Evolutionary conservation across 2,113 vertebrate genomes (phyloP).

Genomic region (Tympanuchus pallidicinctus): DNA sequence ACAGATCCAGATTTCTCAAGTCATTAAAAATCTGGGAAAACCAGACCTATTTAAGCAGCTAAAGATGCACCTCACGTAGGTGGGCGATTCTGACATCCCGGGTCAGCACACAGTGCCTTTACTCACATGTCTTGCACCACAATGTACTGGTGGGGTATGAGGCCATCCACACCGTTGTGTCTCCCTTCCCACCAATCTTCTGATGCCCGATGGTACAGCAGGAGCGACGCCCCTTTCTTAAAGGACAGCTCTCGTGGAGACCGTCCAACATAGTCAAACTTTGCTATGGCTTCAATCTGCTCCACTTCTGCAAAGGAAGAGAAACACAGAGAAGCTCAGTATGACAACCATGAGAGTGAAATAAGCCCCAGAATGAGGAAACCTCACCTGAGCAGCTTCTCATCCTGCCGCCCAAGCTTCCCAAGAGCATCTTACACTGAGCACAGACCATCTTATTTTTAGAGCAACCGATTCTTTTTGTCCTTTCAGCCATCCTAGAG

Average conservation of each 20-base stretch:
- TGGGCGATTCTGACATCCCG: accelerated
- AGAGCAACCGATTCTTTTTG: background rate
- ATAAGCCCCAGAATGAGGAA: background rate
- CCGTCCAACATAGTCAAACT: slow-evolving; percentile 95
- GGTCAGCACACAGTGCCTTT: background rate
- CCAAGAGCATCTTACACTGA: background rate
- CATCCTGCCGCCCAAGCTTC: background rate
- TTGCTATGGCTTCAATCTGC: slow-evolving; percentile 99
- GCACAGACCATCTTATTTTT: background rate
- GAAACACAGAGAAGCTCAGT: background rate
- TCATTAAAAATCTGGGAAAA: background rate
- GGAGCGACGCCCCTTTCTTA: slow-evolving; percentile 96
- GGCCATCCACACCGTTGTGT: slow-evolving; percentile 95
- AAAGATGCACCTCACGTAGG: background rate
- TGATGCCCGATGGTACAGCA: slow-evolving; percentile 94
- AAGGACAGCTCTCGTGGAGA: slow-evolving; percentile 95
- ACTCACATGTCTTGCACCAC: slow-evolving; percentile 99
- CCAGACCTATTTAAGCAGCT: background rate
- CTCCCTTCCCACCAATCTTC: slow-evolving; percentile 99
- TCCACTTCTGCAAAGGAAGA: slow-evolving; percentile 87
- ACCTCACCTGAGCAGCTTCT: background rate
- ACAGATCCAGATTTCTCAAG: background rate
- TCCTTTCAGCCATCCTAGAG: background rate
- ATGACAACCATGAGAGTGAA: background rate
- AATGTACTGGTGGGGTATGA: slow-evolving; percentile 99